phyloP scores from a whole-genome alignment of 2,113 vertebrate species.

The Cacatua alba region DNA sequence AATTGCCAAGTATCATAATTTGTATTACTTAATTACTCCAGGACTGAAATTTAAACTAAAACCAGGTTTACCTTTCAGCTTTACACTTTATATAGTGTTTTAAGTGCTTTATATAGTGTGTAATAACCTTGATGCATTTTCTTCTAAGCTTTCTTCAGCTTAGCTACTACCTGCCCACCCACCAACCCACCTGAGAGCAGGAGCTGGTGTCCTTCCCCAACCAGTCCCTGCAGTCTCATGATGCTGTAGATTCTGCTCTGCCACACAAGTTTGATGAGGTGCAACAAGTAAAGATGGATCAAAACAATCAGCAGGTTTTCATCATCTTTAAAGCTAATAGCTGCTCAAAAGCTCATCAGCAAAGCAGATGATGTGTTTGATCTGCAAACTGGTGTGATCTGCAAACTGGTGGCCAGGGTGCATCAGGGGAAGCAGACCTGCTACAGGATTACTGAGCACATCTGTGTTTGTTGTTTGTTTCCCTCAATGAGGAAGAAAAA shows the following conservation, averaged over 20 bases:
- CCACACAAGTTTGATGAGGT: not conserved
- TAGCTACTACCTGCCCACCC: not conserved
- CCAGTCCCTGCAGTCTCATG: rapidly evolving
- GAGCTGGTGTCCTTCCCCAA: not conserved
- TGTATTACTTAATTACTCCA: not conserved
- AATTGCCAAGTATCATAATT: not conserved
- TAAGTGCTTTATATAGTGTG: not conserved
- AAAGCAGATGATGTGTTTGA: not conserved
- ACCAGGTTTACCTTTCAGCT: not conserved
- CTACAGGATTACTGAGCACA: not conserved
- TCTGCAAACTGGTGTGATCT: not conserved
- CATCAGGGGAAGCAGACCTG: not conserved
- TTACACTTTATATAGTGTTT: not conserved
- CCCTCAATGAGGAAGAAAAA: not conserved
- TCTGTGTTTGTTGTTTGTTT: not conserved
- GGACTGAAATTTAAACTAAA: not conserved
- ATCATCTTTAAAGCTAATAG: not conserved
- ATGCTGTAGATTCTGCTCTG: rapidly evolving
- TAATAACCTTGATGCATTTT: not conserved
- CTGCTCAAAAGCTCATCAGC: not conserved
- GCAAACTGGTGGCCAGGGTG: too few relatives aligned
- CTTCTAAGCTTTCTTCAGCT: too few relatives aligned
- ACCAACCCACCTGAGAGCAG: not conserved
- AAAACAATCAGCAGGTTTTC: not conserved
- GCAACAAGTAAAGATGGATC: not conserved